These are phyloP conservation scores for Dione juno DNA, from an alignment of 2,888 invertebrate genomes.

Conservation along the genomic window DNA sequence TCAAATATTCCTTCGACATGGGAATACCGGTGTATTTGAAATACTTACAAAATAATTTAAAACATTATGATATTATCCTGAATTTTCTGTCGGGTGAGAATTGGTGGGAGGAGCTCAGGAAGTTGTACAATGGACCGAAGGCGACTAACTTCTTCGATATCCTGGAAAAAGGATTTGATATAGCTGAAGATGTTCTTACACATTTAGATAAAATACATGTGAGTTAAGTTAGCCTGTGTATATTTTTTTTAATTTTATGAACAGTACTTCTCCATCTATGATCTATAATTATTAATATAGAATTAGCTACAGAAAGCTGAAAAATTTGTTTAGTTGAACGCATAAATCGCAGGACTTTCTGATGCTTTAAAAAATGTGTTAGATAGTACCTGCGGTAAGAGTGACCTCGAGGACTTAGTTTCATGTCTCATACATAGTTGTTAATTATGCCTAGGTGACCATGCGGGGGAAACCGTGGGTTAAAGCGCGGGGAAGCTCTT, in stretches of 20 bases:
- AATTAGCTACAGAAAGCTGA: too few species aligned
- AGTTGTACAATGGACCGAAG: constrained; percentile 63
- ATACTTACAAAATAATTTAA: constrained; percentile 68
- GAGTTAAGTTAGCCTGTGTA: constrained; percentile 50
- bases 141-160: constrained; percentile 61
- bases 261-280: too few species aligned
- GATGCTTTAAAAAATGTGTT: too few species aligned
- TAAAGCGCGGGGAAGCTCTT: too few species aligned
- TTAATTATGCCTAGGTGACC: too few species aligned
- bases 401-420: too few species aligned
- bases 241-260: neutral
- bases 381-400: too few species aligned
- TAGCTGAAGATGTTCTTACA: constrained; percentile 65
- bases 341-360: too few species aligned
- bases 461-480: too few species aligned
- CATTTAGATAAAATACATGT: constrained; percentile 76
- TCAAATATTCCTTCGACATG: constrained; percentile 68
- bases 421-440: too few species aligned
- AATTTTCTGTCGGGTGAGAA: constrained; percentile 68
- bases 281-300: constrained; percentile 2
- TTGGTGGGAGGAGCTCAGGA: constrained; percentile 70
- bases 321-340: too few species aligned
- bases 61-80: constrained; percentile 64
- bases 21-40: constrained; percentile 68
- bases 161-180: constrained; percentile 66